phyloP scores from a whole-genome alignment of 64 coral and sea anemone species.

The Montipora efflorescens region DNA sequence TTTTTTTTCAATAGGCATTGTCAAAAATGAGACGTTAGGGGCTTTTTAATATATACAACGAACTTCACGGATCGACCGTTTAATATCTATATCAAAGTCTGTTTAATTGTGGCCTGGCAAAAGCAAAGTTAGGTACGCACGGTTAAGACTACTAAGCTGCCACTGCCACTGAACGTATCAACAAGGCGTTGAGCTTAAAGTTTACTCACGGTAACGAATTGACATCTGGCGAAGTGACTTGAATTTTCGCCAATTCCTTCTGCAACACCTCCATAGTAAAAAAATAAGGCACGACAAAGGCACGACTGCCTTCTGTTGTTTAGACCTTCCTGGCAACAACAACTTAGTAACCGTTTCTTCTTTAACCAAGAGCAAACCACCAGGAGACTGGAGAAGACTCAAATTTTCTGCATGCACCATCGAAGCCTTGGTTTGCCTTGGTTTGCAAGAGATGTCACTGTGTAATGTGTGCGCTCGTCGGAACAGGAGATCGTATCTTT shows the following conservation, averaged over 20 bases:
- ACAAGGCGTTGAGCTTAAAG: no score
- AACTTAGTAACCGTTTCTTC: slow-evolving; percentile 10
- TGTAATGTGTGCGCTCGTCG: not conserved
- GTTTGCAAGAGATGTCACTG: not conserved
- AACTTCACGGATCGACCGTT: no score
- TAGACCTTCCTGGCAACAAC: slow-evolving; percentile 69
- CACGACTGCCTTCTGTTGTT: not conserved
- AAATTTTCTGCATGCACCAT: no score
- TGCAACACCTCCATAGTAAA: slow-evolving; percentile 74
- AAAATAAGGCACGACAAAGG: no score
- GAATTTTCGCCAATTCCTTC: slow-evolving; percentile 90
- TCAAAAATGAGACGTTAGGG: no score
- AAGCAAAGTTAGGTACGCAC: no score
- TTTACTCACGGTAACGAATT: slow-evolving; percentile 68
- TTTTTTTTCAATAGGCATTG: no score
- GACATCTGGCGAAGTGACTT: slow-evolving; percentile 83
- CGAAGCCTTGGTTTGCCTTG: not conserved
- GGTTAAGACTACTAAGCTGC: no score
- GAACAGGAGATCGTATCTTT: not conserved
- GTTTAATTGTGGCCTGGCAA: no score
- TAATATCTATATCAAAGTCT: no score
- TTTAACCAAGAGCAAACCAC: not conserved
- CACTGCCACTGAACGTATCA: no score
- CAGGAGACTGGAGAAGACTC: not conserved
- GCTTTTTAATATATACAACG: no score